Base-by-base conservation (phyloP, 2,888 invertebrate genomes). In the Dynastes hyllus region DNA sequence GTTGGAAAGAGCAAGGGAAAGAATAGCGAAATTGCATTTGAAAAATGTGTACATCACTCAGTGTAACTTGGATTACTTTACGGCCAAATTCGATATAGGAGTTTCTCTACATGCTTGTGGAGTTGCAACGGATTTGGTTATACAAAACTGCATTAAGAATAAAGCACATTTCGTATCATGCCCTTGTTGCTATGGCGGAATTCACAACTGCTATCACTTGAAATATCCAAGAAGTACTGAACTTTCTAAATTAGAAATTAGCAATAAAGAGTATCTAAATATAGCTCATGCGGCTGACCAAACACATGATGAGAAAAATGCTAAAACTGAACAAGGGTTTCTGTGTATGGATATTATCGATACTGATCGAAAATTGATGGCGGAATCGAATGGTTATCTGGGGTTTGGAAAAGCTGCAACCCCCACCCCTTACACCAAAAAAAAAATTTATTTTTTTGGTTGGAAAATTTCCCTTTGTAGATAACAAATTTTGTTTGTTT, bases 71-170 rank as follows among this genome's bases (percentile, higher is more conserved):
- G 96, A 97, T 88, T 97, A 97, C 86, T 97, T 96, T 86, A 91
- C 91, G 87, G 93, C 96, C 0, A 87, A 91, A 70, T 96, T 98
- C 90, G 92, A 97, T 85, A 92, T 98, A 80, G 98, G 98, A 0
- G 93, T 95, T 51, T 95, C 96, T 2, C 90, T 98, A 50, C 98
- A 98, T 89, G 98, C 98, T 2, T 98, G 98, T 89, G 98, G 98
- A 0, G 95, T 96, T 11, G 98, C 98, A 1, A 97, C 97, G 1
- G 98, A 98, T 89, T 92, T 98, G 80, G 97, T 98, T 0, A 90
- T 98, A 71, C 93, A 95, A 84, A 94, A 95, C 86, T 98, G 98
- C 87, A 91, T 95, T 13, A 90, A 92, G 67, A 92, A 91, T 13
- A 91, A 91, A 78, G 97, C 98, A 0, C 92, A 94, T 81, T 97